Conservation (phyloP, 2,797 vertebrate species). For the Centroberyx gerrardi region DNA sequence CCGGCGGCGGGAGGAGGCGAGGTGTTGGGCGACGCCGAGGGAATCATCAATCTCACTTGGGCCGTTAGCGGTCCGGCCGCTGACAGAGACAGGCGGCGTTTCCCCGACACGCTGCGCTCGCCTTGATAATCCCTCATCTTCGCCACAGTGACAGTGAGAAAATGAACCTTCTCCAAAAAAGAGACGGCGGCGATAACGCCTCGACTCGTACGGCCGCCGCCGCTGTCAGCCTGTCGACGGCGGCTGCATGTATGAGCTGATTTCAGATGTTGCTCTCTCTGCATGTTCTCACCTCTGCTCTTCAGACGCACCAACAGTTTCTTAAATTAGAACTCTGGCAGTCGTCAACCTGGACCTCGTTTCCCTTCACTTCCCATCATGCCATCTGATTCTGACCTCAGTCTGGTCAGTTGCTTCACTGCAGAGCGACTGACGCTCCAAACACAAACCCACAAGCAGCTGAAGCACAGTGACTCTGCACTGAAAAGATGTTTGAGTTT, state of each 20-base stretch:
- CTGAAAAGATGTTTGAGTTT: too few species aligned
- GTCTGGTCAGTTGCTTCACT: too few species aligned
- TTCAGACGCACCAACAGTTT: not conserved
- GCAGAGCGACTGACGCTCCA: too few species aligned
- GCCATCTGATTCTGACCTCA: too few species aligned
- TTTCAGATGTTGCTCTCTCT: not conserved
- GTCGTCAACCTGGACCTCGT: too few species aligned
- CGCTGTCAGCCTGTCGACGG: not conserved
- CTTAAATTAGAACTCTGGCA: not conserved
- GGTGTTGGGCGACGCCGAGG: conserved; percentile 62
- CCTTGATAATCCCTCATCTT: conserved; percentile 83
- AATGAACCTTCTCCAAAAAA: conserved; percentile 72
- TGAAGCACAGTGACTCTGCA: too few species aligned
- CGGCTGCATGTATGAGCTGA: not conserved
- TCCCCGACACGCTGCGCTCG: conserved; percentile 72
- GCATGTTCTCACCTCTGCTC: too few species aligned
- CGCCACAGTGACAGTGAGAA: conserved; percentile 79
- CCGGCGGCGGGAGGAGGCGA: conserved; percentile 68
- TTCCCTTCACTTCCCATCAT: not conserved
- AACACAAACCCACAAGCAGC: too few species aligned
- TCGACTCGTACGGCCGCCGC: not conserved
- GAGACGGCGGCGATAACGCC: not conserved
- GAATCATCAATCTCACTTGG: conserved; percentile 81
- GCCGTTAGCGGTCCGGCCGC: conserved; percentile 66
- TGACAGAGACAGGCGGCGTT: conserved; percentile 79